Evolutionary conservation across 2,113 vertebrate species (phyloP).

Genomic region (Rhipidura dahli): DNA sequence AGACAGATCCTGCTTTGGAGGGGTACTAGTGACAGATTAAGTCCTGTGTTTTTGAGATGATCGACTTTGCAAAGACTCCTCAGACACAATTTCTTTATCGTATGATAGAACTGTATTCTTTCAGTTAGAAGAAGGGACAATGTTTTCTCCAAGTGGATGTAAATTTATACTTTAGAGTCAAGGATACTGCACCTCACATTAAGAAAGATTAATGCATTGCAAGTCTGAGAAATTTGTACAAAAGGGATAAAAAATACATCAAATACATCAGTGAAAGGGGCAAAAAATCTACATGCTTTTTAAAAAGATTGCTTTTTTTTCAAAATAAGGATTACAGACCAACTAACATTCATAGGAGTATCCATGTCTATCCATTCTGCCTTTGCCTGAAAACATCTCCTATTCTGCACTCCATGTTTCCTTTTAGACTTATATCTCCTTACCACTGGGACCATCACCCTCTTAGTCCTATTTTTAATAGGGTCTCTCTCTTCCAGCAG

Average conservation of each 20-base stretch:
- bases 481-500: not conserved
- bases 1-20: not conserved
- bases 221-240: not conserved
- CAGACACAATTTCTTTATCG: not conserved
- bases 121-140: not conserved
- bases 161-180: not conserved
- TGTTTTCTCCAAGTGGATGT: not conserved
- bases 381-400: not conserved
- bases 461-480: not conserved
- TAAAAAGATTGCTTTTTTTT: not conserved
- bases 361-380: not conserved
- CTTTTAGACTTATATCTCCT: not conserved
- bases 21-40: not conserved
- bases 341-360: not conserved
- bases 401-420: not conserved
- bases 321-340: not conserved
- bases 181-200: not conserved
- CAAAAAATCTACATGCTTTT: not conserved
- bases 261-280: not conserved
- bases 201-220: not conserved
- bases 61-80: not conserved
- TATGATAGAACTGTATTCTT: not conserved
- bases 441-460: not conserved
- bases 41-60: not conserved
- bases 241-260: rapidly evolving